phyloP scores from a whole-genome alignment of 2,113 vertebrate genomes.

The Dissostichus mawsoni region DNA sequence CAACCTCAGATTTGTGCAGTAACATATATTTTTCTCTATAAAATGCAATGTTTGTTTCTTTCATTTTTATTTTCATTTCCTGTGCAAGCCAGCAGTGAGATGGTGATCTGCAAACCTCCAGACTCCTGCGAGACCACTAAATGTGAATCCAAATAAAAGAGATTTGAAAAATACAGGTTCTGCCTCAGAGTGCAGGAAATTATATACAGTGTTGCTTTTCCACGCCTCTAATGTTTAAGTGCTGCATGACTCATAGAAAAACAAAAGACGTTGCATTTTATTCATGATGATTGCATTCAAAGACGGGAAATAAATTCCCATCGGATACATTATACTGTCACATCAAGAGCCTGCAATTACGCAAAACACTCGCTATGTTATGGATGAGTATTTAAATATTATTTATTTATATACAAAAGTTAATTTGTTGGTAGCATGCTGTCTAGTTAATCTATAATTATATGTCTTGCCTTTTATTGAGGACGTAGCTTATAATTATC shows the following conservation, averaged over 20 bases:
- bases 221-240: slow-evolving; percentile 19
- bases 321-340: not conserved
- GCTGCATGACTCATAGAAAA: slow-evolving; percentile 32
- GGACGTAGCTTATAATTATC: not conserved
- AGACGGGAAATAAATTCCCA: not conserved
- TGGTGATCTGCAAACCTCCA: slow-evolving; percentile 19
- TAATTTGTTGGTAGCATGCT: not conserved
- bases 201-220: slow-evolving; percentile 24
- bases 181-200: slow-evolving; percentile 31
- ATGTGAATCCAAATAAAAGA: slow-evolving; percentile 30
- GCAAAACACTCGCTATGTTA: not conserved
- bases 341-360: not conserved
- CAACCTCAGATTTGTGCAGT: slow-evolving; percentile 30
- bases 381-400: not conserved
- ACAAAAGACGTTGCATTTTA: slow-evolving; percentile 3
- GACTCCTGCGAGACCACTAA: slow-evolving; percentile 11
- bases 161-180: slow-evolving; percentile 25
- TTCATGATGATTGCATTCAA: slow-evolving; percentile 20
- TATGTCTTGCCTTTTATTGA: not conserved
- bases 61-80: slow-evolving; percentile 61
- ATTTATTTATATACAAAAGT: not conserved
- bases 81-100: slow-evolving; percentile 34
- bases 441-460: not conserved
- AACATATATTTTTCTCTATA: slow-evolving; percentile 6
- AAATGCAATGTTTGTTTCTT: slow-evolving; percentile 6